Base-by-base conservation (phyloP, 2,888 invertebrate species). In the Caenorhabditis sp. region DNA sequence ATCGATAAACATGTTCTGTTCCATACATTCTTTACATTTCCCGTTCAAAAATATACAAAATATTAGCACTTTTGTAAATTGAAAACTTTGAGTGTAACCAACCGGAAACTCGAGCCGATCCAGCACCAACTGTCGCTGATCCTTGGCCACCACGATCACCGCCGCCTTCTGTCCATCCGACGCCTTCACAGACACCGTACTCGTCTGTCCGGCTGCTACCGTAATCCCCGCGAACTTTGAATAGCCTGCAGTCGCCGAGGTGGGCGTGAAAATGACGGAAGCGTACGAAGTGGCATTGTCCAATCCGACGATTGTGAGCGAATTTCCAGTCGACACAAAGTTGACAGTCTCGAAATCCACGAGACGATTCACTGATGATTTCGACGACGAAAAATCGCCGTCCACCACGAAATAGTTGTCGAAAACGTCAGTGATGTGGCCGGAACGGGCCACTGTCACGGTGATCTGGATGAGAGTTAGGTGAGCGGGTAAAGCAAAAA, bases 351-450 rank as follows among this genome's bases (percentile, higher is more conserved):
- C 8, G 27, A 24, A 53, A 22, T 68, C 61, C 2, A 15, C 53
- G 0, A 74, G 32, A 43, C 56, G 53, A 24, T 22, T 20, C 35
- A 68, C 37, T 5, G 58, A 26, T 35, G 58, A 26, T 35, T 45
- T 68, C 2, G 59, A 43, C 15, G 48, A 20, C n/a, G 46, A n/a
- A 8, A 58, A 8, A n/a, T 41, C n/a, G 24, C 74, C 74, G 11
- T 74, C 74, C 17, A 68, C 22, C 0, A 74, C 17, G 27, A 46
- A 74, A 62, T 48, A 74, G 27, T 61, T 58, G 22, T 30, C 24
- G 24, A 68, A 74, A 15, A 26, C 35, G 43, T 74, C 74, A 15
- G n/a, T 13, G 0, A 15, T 7, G 39, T 59, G 62, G 6, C 46
- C 37, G 15, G 65, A 66, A 9, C 35, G 17, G 2, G 55, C 74